Evolutionary conservation across 2,113 vertebrate genomes (phyloP), one percentile per base, ranked within the genome.

Genomic region (Amblyopsis rosae): DNA sequence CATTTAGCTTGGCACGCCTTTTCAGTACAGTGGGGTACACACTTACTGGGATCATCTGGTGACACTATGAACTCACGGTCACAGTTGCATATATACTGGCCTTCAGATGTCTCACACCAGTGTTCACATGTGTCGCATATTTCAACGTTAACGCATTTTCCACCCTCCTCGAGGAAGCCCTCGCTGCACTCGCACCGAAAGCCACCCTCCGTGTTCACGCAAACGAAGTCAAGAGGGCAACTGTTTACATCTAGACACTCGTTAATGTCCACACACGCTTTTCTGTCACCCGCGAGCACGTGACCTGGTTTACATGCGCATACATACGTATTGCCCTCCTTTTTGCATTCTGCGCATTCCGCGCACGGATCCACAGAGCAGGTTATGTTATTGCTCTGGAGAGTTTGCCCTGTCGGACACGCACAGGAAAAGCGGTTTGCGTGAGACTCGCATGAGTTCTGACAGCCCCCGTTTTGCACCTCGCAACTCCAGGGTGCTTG

Each of bases 401-500:
- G 70, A 0, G 0, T 1, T 6, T 62, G 50, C 3, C 70, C 67
- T 0, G 6, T 0, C 1, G 84, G 84, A 12, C 89, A 90, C 4
- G 0, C 3, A 70, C 89, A 89, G 11, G 26, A 13, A 12, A 7
- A 13, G 7, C 0, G 3, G 0, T 0, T 41, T 6, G 0, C 2
- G 1, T 15, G 12, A 0, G 1, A 0, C 35, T n/a, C 6, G 75
- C 89, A 90, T 2, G 0, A 0, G 41, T 75, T 11, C 1, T 81
- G 75, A 1, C 89, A 91, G 61, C 89, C 89, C 4, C 89, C 89
- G 0, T 0, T 0, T 1, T 76, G 0, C 33, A 86, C 81, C 58
- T 86, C 86, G 1, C 89, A 91, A 0, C 0, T 0, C 89, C 89
- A 91, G 4, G 89, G 89, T 6, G 86, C 86, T 15, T 0, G 0